Evolutionary conservation across 1,140 invertebrate species (phyloP), one percentile per base, ranked within the genome.

Genomic region (Asbolus verrucosus): DNA sequence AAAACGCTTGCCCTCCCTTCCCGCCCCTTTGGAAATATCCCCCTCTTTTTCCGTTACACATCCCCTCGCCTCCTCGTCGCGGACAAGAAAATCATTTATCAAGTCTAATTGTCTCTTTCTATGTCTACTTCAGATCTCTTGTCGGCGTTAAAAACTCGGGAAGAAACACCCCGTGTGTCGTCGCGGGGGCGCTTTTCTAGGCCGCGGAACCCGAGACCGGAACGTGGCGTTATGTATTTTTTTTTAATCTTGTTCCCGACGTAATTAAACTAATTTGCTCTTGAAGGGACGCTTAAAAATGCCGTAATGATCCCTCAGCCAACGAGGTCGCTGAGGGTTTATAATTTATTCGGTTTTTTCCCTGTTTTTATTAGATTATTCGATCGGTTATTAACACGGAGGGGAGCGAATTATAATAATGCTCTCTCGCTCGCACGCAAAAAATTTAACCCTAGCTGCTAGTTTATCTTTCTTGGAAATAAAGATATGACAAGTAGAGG

Each of bases 11-110:
- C 30, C 39, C 39, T 19, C 30, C 16, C 33, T 16, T 8, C 33
- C 19, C 33, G 14, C 41, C 39, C 39, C 36, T 66, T 66, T 30
- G 41, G 46, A 54, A 54, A 54, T 54, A 54, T 54, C 46, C 46
- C 46, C 46, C 46, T 54, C 46, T 54, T 54, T 54, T 54, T 54
- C 46, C 46, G 46, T 54, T 54, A 54, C n/a, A 13, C 16, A 6
- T 4, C 63, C 60, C 61, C 59, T 38, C 54, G 62, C 54, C 62
- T 13, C 50, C 46, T 24, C 66, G 66, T 19, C 46, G 46, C 46
- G 61, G 61, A 73, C 72, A 73, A 72, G 73, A 74, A 77, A 77
- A 76, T 75, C 75, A 75, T 77, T 77, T 77, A 76, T 77, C 75
- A 77, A 77, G 66, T 75, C 73, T 75, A 77, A 77, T 77, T 77